Evolutionary conservation across 2,113 vertebrate species (phyloP), one percentile per base, ranked within the genome.

Genomic region (Heterotilapia buettikoferi): DNA sequence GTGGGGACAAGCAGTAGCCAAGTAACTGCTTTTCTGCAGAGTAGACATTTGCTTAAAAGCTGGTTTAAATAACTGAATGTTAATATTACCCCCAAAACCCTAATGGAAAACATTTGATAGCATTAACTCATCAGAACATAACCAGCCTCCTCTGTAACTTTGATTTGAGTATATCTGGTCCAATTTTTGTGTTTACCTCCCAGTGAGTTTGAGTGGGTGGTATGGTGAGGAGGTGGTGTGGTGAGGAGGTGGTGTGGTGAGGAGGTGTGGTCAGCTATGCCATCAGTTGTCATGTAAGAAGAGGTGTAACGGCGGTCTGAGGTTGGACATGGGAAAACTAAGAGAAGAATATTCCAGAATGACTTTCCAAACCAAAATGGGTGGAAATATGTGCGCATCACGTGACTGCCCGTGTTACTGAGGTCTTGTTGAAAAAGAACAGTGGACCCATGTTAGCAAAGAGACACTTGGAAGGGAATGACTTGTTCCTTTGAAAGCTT

Each of bases 341-440:
- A 80, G 66, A 80, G 88, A 90, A 82, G 89, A 93, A 91, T 92
- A 92, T 94, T 94, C 92, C 92, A 94, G 81, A 85, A 88, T 5
- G 68, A 26, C 43, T 83, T 84, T 90, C 92, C 93, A 95, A 96
- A 90, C 93, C 89, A 86, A 89, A 93, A 66, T 83, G 86, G 36
- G 7, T 90, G 92, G 92, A 94, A 94, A 93, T 92, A 89, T 92
- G 85, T 80, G 80, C 80, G 76, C 29, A 84, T 92, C 92, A 92
- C 71, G 33, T 86, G 89, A 90, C 59, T 54, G 56, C 80, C 84
- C 50, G 52, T 91, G 90, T 88, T 52, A 54, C 79, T 50, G 21
- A 84, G 87, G 57, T 59, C 88, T 94, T 78, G 26, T 61, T 80
- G 24, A 66, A 91, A 82, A 53, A 82, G 78, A 29, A 73, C 47